Evolutionary conservation across 2,113 vertebrate genomes (phyloP).

Genomic region (Silurus meridionalis): DNA sequence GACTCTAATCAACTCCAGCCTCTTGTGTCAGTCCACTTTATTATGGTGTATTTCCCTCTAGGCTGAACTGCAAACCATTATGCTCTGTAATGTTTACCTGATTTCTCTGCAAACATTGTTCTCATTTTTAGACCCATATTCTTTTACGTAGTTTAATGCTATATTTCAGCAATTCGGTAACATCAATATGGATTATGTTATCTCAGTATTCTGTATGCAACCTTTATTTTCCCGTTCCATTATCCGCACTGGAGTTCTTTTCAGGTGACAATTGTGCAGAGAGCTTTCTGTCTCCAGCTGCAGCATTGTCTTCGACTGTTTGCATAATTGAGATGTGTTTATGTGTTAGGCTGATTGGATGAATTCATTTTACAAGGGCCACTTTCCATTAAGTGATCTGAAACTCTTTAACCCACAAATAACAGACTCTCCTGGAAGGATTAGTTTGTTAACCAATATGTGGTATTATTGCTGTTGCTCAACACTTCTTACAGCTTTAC

Average conservation of each 20-base stretch:
- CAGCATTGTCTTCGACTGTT: constrained; percentile 43
- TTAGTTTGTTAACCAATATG: constrained; percentile 50
- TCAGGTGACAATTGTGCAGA: constrained; percentile 25
- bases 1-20: background rate
- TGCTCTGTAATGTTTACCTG: background rate
- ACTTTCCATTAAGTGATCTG: constrained; percentile 54
- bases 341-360: constrained; percentile 43
- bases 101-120: background rate
- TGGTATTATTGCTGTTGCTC: constrained; percentile 40
- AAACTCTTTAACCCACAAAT: constrained; percentile 53
- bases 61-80: background rate
- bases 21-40: background rate
- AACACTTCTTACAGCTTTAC: constrained; percentile 34
- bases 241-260: constrained; percentile 14
- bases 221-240: constrained; percentile 8
- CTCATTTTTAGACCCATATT: background rate
- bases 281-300: constrained; percentile 44
- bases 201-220: constrained; percentile 7
- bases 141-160: background rate
- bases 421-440: constrained; percentile 42
- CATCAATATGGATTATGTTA: background rate
- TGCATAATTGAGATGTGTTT: constrained; percentile 50
- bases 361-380: constrained; percentile 53
- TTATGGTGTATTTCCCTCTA: background rate
- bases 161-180: background rate